Evolutionary conservation across 1,140 invertebrate genomes (phyloP).

Genomic region (Dreissena rostriformis): DNA sequence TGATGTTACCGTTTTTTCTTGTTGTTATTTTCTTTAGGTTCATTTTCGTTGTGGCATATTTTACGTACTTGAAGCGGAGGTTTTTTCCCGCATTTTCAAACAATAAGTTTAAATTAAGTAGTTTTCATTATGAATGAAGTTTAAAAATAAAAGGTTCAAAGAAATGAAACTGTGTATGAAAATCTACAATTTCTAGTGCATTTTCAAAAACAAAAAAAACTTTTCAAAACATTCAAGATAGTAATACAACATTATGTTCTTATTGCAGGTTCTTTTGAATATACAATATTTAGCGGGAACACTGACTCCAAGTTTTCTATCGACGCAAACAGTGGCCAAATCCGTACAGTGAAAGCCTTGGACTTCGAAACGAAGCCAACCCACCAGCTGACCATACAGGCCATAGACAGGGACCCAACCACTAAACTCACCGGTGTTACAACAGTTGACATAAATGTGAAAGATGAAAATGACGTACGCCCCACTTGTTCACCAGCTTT

Average conservation of each 20-base stretch:
- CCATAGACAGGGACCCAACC: slow-evolving; percentile 52
- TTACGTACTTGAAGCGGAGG: no score
- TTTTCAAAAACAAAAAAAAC: no score
- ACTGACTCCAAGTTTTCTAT: slow-evolving; percentile 58
- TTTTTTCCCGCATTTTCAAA: no score
- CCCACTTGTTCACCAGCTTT: slow-evolving; percentile 60
- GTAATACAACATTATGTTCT: neutral
- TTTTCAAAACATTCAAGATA: no score
- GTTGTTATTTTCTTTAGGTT: no score
- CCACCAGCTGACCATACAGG: slow-evolving; percentile 64
- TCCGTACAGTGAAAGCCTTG: slow-evolving; percentile 54
- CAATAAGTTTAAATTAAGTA: no score
- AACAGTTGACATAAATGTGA: slow-evolving; percentile 61
- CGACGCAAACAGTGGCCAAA: slow-evolving; percentile 53
- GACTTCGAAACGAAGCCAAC: slow-evolving; percentile 66
- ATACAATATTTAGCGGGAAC: slow-evolving; percentile 33
- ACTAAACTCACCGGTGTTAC: slow-evolving; percentile 37
- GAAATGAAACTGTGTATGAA: no score
- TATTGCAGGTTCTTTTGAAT: slow-evolving; percentile 45
- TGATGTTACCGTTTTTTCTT: no score
- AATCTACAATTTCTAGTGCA: no score
- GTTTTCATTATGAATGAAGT: no score
- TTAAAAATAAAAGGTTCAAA: no score
- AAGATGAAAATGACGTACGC: slow-evolving; percentile 68
- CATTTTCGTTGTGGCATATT: no score